Evolutionary conservation across 2,113 vertebrate species (phyloP).

Genomic region (Oncorhynchus mykiss): DNA sequence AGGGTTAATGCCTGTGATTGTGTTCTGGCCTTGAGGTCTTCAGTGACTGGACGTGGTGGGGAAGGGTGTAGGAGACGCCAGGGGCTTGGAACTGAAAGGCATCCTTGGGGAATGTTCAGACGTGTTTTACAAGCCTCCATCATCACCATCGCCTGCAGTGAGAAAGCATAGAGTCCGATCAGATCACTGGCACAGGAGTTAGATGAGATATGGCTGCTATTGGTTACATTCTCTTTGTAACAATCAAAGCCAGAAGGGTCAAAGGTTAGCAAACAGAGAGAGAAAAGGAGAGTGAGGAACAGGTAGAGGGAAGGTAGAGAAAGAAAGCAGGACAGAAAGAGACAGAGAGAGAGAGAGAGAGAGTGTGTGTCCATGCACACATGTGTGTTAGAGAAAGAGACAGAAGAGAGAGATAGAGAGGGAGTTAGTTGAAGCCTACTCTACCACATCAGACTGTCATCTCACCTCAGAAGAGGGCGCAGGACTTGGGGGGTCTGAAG

Average conservation of each 20-base stretch:
- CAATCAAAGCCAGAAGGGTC: too few species aligned
- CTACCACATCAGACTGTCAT: too few species aligned
- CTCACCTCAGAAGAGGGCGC: conserved; percentile 75
- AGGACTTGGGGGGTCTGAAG: conserved; percentile 78
- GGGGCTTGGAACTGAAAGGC: background rate
- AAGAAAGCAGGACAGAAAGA: background rate
- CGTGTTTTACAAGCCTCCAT: background rate
- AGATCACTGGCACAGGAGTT: too few species aligned
- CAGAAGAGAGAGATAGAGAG: background rate
- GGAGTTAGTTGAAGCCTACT: too few species aligned
- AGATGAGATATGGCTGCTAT: too few species aligned
- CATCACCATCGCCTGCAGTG: background rate
- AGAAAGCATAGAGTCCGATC: background rate
- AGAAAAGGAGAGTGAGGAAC: background rate
- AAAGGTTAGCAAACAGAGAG: background rate
- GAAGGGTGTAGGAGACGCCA: background rate
- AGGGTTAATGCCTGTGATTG: too few species aligned
- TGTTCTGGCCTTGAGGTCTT: background rate
- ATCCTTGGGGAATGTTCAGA: conserved; percentile 7
- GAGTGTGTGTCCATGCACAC: background rate
- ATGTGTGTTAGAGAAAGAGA: background rate
- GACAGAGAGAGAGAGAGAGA: background rate
- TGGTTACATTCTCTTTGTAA: too few species aligned
- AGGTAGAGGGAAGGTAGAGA: background rate
- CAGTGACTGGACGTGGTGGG: background rate